Percentiles rank a stretch among this genome's conserved stretches.
Conservation (phyloP, 2,113 vertebrate genomes). For the Vulpes ferrilata region DNA sequence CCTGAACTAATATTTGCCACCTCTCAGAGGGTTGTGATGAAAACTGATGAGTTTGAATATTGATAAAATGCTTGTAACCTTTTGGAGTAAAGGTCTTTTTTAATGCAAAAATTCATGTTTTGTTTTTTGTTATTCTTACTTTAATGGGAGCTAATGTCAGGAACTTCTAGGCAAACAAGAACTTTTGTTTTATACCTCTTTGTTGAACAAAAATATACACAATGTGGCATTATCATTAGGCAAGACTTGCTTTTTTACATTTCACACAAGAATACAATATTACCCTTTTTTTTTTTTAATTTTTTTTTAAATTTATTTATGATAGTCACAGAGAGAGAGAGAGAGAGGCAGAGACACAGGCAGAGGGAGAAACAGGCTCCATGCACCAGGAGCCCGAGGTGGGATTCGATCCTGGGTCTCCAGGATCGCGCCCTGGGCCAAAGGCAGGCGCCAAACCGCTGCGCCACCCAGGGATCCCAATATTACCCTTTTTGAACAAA, state of each 20-base stretch:
- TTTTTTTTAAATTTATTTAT: too few relatives aligned
- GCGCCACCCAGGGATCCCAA: too few relatives aligned
- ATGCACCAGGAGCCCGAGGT: too few relatives aligned
- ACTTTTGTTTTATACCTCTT: neutral
- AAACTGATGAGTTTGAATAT: slow-evolving; percentile 39
- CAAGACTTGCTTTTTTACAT: neutral
- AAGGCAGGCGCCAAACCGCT: too few relatives aligned
- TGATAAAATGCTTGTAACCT: slow-evolving; percentile 30
- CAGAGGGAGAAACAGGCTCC: too few relatives aligned
- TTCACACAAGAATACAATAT: neutral
- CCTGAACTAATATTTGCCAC: slow-evolving; percentile 73
- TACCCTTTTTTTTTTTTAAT: neutral
- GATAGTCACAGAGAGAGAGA: too few relatives aligned
- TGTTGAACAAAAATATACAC: neutral
- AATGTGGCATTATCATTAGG: neutral
- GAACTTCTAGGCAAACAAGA: neutral
- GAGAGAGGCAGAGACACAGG: too few relatives aligned
- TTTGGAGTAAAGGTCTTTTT: slow-evolving; percentile 24
- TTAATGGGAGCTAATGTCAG: neutral
- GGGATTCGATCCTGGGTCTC: too few relatives aligned
- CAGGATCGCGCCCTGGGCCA: too few relatives aligned
- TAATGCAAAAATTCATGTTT: neutral
- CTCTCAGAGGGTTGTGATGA: slow-evolving; percentile 27
- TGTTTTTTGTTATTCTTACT: neutral
- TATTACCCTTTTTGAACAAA: neutral